These are phyloP conservation scores for Vanessa atalanta DNA, from an alignment of 1,140 invertebrate species.

Conservation along the genomic window DNA sequence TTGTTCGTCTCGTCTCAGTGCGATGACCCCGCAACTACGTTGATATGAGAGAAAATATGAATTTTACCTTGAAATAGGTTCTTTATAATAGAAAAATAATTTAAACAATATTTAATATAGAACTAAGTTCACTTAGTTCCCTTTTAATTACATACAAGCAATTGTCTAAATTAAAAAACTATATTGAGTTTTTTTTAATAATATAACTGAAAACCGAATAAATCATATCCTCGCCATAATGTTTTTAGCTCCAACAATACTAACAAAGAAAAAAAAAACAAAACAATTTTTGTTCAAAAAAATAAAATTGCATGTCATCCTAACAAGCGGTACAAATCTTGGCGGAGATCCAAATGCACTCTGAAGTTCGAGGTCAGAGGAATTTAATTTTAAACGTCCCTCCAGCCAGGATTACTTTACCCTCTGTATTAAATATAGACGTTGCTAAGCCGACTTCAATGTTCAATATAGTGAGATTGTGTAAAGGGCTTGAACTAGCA, in stretches of 20 bases:
- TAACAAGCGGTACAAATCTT: not conserved
- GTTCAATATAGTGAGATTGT: no score
- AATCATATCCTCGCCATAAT: no score
- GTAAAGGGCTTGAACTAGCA: no score
- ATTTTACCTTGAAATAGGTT: not conserved
- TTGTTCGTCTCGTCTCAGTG: conserved; percentile 39
- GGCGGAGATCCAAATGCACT: conserved; percentile 22
- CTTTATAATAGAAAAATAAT: not conserved
- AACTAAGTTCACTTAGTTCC: no score
- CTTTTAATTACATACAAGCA: no score
- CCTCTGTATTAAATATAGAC: conserved; percentile 15
- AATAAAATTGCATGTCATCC: conserved; percentile 16
- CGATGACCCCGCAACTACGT: conserved; percentile 32
- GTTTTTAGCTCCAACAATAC: no score
- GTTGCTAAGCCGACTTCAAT: not conserved
- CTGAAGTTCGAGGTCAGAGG: conserved; percentile 27
- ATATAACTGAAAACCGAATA: no score
- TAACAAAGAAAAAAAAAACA: not conserved
- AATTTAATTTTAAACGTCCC: conserved; percentile 23
- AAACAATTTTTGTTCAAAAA: not conserved
- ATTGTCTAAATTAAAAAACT: no score
- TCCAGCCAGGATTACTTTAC: conserved; percentile 9
- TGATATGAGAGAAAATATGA: conserved; percentile 23
- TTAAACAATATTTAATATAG: no score
- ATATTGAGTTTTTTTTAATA: no score